Evolutionary conservation across 2,888 invertebrate species (phyloP), one percentile per base, ranked within the genome.

Genomic region (Dasypogon diadema): DNA sequence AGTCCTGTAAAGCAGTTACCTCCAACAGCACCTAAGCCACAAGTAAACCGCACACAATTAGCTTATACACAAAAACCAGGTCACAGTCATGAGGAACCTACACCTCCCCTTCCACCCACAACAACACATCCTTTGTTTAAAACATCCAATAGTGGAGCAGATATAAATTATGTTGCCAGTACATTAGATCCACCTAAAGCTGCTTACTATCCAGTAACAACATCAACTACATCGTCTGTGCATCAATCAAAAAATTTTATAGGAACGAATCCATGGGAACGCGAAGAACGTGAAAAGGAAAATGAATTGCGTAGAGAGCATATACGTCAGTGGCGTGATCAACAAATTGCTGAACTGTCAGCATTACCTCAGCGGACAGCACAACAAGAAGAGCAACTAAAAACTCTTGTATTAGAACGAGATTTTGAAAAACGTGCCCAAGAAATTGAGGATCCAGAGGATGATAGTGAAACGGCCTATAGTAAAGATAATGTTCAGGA

Each of bases 391-490:
- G 96, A 97, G 83, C 95, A 96, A 82, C 87, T 97, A 16, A 90
- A 96, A 75, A 92, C 95, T n/a, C 87, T 98, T 75, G 92, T 93
- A 79, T 87, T 98, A n/a, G 98, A 98, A 84, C 89, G 94, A 77
- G 98, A 98, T 86, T 98, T 98, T 85, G 97, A 98, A 84, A 90
- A 95, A 65, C 89, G 98, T 60, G 97, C 96, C 2, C 92, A 93
- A 82, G 95, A 96, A 86, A 89, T 89, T 34, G 90, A 89, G 75
- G 90, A 89, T 79, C 90, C 90, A 78, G 92, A 91, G 80, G 92
- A 92, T 74, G 92, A 92, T 68, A 92, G 91, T 78, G 86, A 86
- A 42, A 80, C 81, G 8, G 79, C 81, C 8, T 86, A 83, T 74
- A 83, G 83, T 74, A 86, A 86, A 79, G 85, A 85, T 10, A 85